Evolutionary conservation across 1,140 invertebrate species (phyloP).

Genomic region (Bombus pascuorum): DNA sequence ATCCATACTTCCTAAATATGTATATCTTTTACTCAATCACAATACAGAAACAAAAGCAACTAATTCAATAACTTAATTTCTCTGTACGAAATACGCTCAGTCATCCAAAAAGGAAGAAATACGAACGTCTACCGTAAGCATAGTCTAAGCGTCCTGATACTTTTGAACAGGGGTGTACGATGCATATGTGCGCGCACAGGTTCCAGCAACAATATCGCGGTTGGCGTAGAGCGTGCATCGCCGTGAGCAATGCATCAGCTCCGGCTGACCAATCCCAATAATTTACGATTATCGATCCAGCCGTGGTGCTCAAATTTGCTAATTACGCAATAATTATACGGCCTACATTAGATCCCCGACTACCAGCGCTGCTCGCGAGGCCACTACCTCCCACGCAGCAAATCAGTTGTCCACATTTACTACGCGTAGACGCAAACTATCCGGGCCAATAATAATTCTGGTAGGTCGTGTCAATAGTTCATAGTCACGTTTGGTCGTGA

Average conservation of each 20-base stretch:
- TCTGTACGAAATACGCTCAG: too few species aligned
- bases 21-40: too few species aligned
- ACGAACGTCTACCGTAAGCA: background rate
- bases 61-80: too few species aligned
- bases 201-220: conserved; percentile 48
- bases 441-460: conserved; percentile 54
- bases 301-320: conserved; percentile 73
- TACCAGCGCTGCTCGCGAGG: conserved; percentile 20
- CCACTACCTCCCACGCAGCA: background rate
- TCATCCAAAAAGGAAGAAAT: background rate
- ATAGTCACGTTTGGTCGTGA: conserved; percentile 50
- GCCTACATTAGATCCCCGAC: conserved; percentile 65
- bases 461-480: conserved; percentile 66
- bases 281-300: conserved; percentile 74
- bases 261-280: conserved; percentile 72
- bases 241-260: conserved; percentile 68
- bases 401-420: conserved; percentile 41
- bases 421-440: background rate
- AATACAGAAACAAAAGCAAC: too few species aligned
- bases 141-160: background rate
- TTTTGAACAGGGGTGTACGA: background rate
- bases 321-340: conserved; percentile 74
- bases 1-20: too few species aligned
- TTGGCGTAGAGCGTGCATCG: conserved; percentile 46
- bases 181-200: background rate